Evolutionary conservation across 2,888 invertebrate species (phyloP), one percentile per base, ranked within the genome.

Genomic region (Augochlorella aurata): DNA sequence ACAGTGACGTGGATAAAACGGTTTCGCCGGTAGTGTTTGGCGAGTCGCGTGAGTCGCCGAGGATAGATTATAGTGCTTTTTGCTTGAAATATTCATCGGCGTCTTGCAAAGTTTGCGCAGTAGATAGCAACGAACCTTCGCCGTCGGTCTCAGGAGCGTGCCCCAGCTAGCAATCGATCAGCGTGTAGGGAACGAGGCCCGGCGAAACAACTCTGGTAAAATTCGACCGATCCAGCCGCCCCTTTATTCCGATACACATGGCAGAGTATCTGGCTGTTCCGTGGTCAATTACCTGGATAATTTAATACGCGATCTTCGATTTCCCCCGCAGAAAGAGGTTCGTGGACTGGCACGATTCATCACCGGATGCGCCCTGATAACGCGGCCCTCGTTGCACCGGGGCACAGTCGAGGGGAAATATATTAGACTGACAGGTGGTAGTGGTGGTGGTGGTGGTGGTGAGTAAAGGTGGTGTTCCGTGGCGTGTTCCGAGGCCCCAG

Each of bases 331-430:
- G 49, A 58, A 50, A 74, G 74, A 50, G 63, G 78, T 76, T 78
- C 75, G 77, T 29, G 71, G 74, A 72, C 67, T 47, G 61, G 63
- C 21, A 16, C 65, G 74, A 85, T 81, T 78, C 68, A 72, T 85
- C 77, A 72, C 44, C 70, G n/a, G 49, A 74, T 85, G 75, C 75
- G 58, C 21, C 47, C 67, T 76, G 83, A 85, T 85, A 85, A 81
- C 58, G 73, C 21, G 44, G 65, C 49, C 84, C 75, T 66, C 50
- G 79, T 44, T 74, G 50, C 49, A 45, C 24, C 45, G 54, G 12
- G n/a, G 14, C 38, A 50, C 69, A 10, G 24, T 8, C 0, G 16
- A 29, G 9, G 66, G 65, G 75, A 74, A 79, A 83, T 82, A 79
- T 69, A 78, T 83, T 77, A 66, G 65, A 74, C 73, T 58, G 83